Evolutionary conservation across 2,888 invertebrate genomes (phyloP), one percentile per base, ranked within the genome.

Genomic region (Orthosia gracilis): DNA sequence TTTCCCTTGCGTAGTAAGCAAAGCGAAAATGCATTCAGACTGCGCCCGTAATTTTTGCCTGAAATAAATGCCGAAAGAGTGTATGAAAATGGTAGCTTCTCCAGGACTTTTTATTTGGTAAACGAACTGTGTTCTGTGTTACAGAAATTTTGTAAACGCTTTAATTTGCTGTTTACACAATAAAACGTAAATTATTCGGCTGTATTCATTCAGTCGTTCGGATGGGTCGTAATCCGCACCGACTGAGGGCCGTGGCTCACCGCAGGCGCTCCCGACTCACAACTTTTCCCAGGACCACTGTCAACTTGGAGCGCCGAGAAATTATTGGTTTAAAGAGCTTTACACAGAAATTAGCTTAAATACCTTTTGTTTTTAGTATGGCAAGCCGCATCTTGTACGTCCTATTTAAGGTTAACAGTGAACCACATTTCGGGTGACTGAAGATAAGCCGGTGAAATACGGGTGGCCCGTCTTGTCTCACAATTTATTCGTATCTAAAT

Each of bases 251-350:
- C 70, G 90, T 73, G 91, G 92, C 85, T 73, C 74, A 90, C 93
- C 93, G 90, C 93, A 91, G 87, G 87, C 90, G 89, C 88, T 90
- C 87, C 87, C 84, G 73, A 85, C 88, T 89, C 86, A 69, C 88
- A 91, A 92, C 91, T 93, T 91, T 90, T 73, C 85, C 85, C 84
- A 80, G 88, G 88, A 88, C 89, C 89, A 88, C 88, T 88, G 91
- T 89, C 89, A 89, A 89, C 87, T 91, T 86, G 84, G 82, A 85
- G 84, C 81, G 79, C 85, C 73, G 83, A 83, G 83, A 85, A 89
- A 90, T 90, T 87, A 89, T 89, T 88, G 84, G 86, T 89, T 86
- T 88, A 83, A 83, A 85, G 80, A 83, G 86, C 83, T 83, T 83
- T n/a, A 79, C 84, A 84, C 76, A 73, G 83, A 88, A 87, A 86